Base-by-base conservation (phyloP, 2,888 invertebrate species). In the Chironomus riparius region DNA sequence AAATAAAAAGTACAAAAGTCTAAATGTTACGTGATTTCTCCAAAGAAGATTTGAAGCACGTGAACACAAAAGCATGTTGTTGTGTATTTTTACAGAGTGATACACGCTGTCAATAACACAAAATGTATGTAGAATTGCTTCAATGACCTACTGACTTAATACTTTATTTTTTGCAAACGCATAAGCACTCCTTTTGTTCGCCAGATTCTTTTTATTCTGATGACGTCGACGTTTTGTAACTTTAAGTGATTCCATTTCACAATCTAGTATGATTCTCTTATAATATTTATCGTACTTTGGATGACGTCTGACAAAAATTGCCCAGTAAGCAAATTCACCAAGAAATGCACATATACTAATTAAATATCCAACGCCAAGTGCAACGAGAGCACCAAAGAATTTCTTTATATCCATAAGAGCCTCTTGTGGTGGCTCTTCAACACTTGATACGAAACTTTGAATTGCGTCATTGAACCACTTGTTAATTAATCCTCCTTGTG, bases 381-480 rank as follows among this genome's bases (percentile, higher is more conserved):
- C 91, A 56, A 92, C 87, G 78, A 93, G 86, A 3, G 91, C 92
- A 65, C 92, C 92, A 81, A 91, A 91, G 68, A 94, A 86, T 81
- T 94, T 94, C 78, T 87, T 87, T 79, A 93, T 85, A 83, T 91
- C 90, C 87, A 94, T 92, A 13, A 93, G 81, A 4, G 93, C 92
- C 82, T 92, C 92, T n/a, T 87, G 83, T 76, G 88, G 87, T 0
- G 87, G 85, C 68, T 87, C 86, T 80, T 88, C 89, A 0, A 85
- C 85, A 77, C 87, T 88, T 69, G 87, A 82, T 2, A 88, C 86
- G 72, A 85, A 81, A 71, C 86, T 85, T 76, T 87, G 84, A 86
- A 91, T 91, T 0, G 89, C 90, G 81, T 93, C 93, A 77, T 88
- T 89, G 1, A 92, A 82, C 94, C 94, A 94, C 81, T 94, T 94